phyloP scores from a whole-genome alignment of 2,888 invertebrate species.

The Coelogynopora nodosa region DNA sequence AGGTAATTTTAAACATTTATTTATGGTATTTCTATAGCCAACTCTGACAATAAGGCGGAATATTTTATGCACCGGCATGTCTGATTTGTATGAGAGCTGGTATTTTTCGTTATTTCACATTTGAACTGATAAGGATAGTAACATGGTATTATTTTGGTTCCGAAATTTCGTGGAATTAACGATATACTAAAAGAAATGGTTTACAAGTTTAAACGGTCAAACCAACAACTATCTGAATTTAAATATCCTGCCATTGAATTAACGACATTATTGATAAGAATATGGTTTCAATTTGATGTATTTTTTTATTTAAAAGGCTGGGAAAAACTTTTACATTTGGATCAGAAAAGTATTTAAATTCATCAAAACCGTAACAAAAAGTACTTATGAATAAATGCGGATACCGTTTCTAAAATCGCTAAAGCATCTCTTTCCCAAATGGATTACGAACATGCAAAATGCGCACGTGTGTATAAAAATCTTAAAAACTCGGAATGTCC shows the following conservation, averaged over 20 bases:
- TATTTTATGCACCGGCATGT: neutral
- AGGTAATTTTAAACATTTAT: neutral
- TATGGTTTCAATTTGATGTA: neutral
- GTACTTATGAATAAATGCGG: neutral
- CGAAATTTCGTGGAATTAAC: neutral
- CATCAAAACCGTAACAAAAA: neutral
- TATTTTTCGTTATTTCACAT: neutral
- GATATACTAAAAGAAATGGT: neutral
- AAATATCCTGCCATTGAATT: neutral
- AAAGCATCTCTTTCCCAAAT: neutral
- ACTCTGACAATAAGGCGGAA: neutral
- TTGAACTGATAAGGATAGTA: neutral
- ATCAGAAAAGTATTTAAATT: neutral
- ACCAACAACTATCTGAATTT: no score
- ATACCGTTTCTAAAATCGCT: neutral
- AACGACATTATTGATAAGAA: neutral
- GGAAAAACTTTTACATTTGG: neutral
- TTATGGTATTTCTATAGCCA: neutral
- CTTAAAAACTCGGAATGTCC: no score
- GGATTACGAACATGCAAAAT: no score
- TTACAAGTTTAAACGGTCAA: neutral
- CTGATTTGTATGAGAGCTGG: neutral
- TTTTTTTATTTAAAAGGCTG: neutral
- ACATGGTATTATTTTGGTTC: slow-evolving; percentile 6
- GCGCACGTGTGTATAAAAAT: no score